A percentile compares a stretch with the other conserved stretches of the same genome.
These are phyloP conservation scores for Pachyramphus minor DNA, from an alignment of 2,113 vertebrate genomes.

Conservation along the genomic window DNA sequence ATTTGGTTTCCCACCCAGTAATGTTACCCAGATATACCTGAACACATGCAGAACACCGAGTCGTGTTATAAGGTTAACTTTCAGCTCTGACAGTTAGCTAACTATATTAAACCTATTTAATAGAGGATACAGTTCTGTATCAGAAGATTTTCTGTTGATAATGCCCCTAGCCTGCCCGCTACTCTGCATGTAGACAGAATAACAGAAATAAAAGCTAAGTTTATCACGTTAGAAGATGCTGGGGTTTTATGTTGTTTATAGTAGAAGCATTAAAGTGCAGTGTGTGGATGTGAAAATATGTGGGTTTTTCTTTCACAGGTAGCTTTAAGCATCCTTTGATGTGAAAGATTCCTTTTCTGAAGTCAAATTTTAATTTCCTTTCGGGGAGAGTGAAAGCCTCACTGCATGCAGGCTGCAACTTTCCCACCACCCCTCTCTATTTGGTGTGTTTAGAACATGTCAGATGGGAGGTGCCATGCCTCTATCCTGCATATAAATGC, in stretches of 20 bases:
- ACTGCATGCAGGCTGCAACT: neutral
- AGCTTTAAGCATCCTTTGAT: neutral
- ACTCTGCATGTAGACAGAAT: neutral
- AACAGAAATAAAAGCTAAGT: neutral
- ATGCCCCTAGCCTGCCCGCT: neutral
- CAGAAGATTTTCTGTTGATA: neutral
- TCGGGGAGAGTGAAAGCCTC: neutral
- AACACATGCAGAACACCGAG: neutral
- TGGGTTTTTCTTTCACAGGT: neutral
- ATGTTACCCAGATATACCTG: neutral
- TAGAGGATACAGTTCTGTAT: neutral
- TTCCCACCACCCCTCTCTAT: fast-evolving
- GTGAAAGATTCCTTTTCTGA: neutral
- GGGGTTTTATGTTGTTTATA: neutral
- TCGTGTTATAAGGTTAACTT: neutral
- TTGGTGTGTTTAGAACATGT: neutral
- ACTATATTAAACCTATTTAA: neutral
- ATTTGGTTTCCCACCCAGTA: neutral
- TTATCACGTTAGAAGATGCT: neutral
- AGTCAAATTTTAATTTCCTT: neutral
- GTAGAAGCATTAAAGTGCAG: neutral
- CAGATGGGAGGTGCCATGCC: neutral
- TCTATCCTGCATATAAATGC: neutral
- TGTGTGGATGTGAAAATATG: neutral
- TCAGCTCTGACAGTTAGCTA: neutral